phyloP scores from a whole-genome alignment of 2,888 invertebrate genomes.

The Podotricha telesiphe region DNA sequence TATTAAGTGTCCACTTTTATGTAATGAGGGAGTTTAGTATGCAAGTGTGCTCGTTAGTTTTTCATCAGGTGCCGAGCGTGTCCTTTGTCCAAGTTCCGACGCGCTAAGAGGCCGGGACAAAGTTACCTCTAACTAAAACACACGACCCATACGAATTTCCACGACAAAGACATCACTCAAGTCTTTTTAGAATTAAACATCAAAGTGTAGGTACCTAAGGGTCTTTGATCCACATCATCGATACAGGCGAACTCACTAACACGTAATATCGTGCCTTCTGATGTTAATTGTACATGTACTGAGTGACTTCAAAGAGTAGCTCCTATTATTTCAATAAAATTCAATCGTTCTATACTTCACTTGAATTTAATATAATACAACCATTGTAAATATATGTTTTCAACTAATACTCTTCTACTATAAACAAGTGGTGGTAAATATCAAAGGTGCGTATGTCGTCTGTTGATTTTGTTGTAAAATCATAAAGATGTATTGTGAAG shows the following conservation, averaged over 20 bases:
- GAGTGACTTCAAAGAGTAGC: constrained; percentile 48
- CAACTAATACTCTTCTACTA: background rate
- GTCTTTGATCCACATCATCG: constrained; percentile 76
- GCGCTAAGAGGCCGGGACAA: constrained; percentile 57
- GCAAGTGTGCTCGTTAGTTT: constrained; percentile 55
- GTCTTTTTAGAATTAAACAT: constrained; percentile 73
- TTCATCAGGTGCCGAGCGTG: constrained; percentile 53
- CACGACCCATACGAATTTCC: constrained; percentile 58
- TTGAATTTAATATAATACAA: constrained; percentile 32
- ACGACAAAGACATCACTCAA: constrained; percentile 70
- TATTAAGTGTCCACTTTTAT: constrained; percentile 21
- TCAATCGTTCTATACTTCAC: constrained; percentile 44
- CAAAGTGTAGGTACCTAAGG: constrained; percentile 70
- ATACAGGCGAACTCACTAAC: constrained; percentile 65
- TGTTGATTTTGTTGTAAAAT: constrained; percentile 10
- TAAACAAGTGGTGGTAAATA: background rate
- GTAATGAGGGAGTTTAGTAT: constrained; percentile 35
- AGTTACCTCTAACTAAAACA: constrained; percentile 56
- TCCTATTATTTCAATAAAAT: constrained; percentile 47
- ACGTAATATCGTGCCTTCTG: constrained; percentile 51
- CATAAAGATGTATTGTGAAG: constrained; percentile 51
- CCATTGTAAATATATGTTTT: constrained; percentile 19
- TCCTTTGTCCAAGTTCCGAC: constrained; percentile 58
- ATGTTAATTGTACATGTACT: constrained; percentile 50
- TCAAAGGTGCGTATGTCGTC: background rate